Percentiles rank a stretch among this genome's conserved stretches.
These are phyloP conservation scores for Bradypodion ventrale DNA, from an alignment of 2,797 vertebrate species.

Conservation along the genomic window DNA sequence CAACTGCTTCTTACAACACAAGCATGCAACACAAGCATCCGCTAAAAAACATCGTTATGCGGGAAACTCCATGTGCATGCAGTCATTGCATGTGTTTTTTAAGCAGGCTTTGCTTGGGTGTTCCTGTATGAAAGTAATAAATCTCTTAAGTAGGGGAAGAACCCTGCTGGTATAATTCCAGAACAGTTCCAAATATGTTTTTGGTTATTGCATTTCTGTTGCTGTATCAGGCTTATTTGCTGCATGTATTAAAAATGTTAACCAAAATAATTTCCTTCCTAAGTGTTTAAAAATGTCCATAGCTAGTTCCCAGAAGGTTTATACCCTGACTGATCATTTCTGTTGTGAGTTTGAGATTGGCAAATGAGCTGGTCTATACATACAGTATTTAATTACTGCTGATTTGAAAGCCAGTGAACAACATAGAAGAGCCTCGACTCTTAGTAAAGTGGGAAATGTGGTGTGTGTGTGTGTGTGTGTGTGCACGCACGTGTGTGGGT, in stretches of 20 bases:
- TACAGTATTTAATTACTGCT: too few species aligned
- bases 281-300: not conserved
- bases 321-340: not conserved
- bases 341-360: not conserved
- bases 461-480: too few species aligned
- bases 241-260: not conserved
- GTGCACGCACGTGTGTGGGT: too few species aligned
- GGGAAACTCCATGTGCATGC: too few species aligned
- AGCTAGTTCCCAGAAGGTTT: not conserved
- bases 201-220: not conserved
- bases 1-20: not conserved
- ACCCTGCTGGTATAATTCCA: not conserved
- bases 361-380: not conserved
- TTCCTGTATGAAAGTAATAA: not conserved
- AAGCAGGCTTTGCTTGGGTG: not conserved
- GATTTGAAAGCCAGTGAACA: not conserved
- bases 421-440: not conserved
- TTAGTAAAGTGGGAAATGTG: too few species aligned
- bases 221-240: not conserved
- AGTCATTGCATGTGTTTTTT: not conserved
- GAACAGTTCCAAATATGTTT: not conserved
- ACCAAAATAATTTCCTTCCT: not conserved
- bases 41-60: too few species aligned
- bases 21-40: not conserved
- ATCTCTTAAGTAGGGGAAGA: not conserved